Evolutionary conservation across 2,888 invertebrate genomes (phyloP), one percentile per base, ranked within the genome.

Genomic region (Melanostoma scalare): DNA sequence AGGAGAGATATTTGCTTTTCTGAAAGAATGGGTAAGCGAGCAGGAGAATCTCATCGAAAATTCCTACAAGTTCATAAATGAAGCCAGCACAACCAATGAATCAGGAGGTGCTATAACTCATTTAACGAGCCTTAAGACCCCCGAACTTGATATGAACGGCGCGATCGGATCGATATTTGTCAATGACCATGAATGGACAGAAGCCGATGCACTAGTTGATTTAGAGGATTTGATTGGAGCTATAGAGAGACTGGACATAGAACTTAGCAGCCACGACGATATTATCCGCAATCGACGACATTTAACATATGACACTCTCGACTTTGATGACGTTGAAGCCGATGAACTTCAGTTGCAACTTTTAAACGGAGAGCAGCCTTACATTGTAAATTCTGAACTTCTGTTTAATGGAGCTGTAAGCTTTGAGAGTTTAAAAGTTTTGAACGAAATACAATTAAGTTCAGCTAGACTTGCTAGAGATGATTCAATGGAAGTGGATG

Each of bases 291-390:
- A 72, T 35, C 71, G 76, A 1, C 50, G 72, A 10, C 67, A 68
- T 44, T 86, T 85, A 58, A 85, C 86, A 6, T 88, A 87, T 31
- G 88, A 89, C 5, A 63, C 86, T 0, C 60, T 90, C 10, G 86
- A 87, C 6, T 87, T 89, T 8, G 87, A 90, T 58, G 73, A 85
- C n/a, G 85, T 90, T 4, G 69, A 86, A 8, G 88, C 87, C 0
- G 88, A 89, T 2, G 87, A 90, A 36, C 76, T 92, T 2, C 9
- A 86, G 20, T 82, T 91, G 6, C 86, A 90, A 2, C 81, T 81
- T n/a, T 67, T 91, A 1, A 92, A 92, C 84, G 87, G 88, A 6
- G 85, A 87, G 46, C 61, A 87, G 2, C 87, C 88, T 61, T 91
- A 88, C 61, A 73, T 90, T 33, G 87, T 88, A 61, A 86, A 89